A percentile compares a stretch with the other conserved stretches of the same genome.
phyloP scores from a whole-genome alignment of 1,140 invertebrate genomes.

The Spodoptera frugiperda region DNA sequence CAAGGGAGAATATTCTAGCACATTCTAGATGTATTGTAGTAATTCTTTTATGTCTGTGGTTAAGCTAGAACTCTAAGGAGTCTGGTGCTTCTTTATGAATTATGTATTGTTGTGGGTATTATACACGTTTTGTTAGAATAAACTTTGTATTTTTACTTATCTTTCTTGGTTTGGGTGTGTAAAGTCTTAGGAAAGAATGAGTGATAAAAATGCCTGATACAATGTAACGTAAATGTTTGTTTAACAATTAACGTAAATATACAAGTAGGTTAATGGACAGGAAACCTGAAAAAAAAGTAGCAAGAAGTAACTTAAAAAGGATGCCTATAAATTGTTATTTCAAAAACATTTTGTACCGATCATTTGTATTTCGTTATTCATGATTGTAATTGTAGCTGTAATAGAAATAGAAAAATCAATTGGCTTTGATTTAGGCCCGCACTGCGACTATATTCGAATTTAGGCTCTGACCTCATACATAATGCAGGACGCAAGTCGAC shows the following conservation, averaged over 20 bases:
- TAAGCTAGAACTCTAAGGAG: slow-evolving; percentile 4
- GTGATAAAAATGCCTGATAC: no score
- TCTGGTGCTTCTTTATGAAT: neutral
- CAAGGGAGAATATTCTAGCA: neutral
- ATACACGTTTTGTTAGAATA: no score
- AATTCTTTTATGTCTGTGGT: slow-evolving; percentile 9
- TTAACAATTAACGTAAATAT: no score
- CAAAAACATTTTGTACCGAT: neutral
- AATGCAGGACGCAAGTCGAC: slow-evolving; percentile 65
- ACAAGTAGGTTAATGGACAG: no score
- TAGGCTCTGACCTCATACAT: slow-evolving; percentile 76
- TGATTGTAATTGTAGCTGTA: slow-evolving; percentile 17
- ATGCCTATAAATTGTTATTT: no score
- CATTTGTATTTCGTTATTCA: slow-evolving; percentile 2
- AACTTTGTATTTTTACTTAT: no score
- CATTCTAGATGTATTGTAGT: neutral
- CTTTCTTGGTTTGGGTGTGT: neutral
- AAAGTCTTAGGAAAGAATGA: neutral
- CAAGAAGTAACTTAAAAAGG: no score
- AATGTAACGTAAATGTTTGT: no score
- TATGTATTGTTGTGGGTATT: no score
- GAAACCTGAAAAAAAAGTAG: no score
- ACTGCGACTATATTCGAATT: slow-evolving; percentile 63
- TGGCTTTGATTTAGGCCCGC: slow-evolving; percentile 46
- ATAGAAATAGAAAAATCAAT: slow-evolving; percentile 32